Conservation (phyloP, 1,140 invertebrate genomes). For the Cotesia glomerata region DNA sequence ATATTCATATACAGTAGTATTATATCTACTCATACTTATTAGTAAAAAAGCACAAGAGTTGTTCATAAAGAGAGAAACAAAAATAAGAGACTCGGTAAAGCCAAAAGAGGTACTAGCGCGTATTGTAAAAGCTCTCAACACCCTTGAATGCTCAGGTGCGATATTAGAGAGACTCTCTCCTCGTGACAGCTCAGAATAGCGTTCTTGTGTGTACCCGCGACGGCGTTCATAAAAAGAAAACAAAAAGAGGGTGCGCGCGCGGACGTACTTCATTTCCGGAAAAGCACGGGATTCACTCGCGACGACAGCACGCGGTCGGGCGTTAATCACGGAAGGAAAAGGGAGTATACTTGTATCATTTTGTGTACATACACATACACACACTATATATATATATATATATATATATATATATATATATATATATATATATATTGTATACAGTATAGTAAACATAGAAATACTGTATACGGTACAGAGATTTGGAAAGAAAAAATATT, state of each 20-base stretch:
- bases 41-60: no score
- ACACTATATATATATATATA: neutral
- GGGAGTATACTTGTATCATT: slow-evolving; percentile 9
- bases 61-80: no score
- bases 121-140: no score
- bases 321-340: slow-evolving; percentile 33
- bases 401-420: neutral
- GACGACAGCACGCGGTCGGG: slow-evolving; percentile 28
- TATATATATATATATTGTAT: no score
- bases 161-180: neutral
- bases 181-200: slow-evolving; percentile 4
- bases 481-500: no score
- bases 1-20: no score
- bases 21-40: no score
- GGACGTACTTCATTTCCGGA: slow-evolving; percentile 29
- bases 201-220: slow-evolving; percentile 7
- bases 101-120: no score
- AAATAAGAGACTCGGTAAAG: no score
- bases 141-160: no score
- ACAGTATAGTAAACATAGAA: no score
- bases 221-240: neutral
- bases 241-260: slow-evolving; percentile 9
- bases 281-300: slow-evolving; percentile 25
- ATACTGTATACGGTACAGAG: no score
- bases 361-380: neutral